phyloP scores from a whole-genome alignment of 2,888 invertebrate species.

The Epinotia nisella region DNA sequence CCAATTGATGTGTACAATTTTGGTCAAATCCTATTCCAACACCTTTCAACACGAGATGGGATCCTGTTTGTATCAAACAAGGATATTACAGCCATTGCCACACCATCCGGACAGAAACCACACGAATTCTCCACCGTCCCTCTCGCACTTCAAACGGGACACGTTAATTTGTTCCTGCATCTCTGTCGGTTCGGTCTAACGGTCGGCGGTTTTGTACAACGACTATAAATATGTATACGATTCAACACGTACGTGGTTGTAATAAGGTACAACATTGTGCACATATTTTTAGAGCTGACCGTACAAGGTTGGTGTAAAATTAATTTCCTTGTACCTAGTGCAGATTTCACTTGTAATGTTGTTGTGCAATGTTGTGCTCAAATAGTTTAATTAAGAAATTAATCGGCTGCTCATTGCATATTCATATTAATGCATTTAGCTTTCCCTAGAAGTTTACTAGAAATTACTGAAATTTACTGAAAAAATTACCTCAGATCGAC shows the following conservation, averaged over 20 bases:
- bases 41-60: not conserved
- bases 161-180: conserved; percentile 15
- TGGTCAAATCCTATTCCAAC: not conserved
- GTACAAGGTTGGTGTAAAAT: conserved; percentile 18
- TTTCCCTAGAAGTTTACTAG: not conserved
- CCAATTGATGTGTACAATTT: not conserved
- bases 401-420: not conserved
- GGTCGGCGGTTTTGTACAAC: conserved; percentile 11
- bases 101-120: conserved; percentile 8
- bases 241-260: not conserved
- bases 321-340: conserved; percentile 29
- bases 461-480: no score
- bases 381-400: conserved; percentile 25
- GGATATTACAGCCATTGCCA: conserved; percentile 7
- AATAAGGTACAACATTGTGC: not conserved
- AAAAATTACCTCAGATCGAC: no score
- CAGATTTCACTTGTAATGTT: conserved; percentile 24
- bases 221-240: not conserved
- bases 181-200: not conserved
- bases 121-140: conserved; percentile 5
- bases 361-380: conserved; percentile 20
- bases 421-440: not conserved
- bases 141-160: conserved; percentile 11
- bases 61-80: conserved; percentile 2
- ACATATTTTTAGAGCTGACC: not conserved